Percentiles rank a stretch among this genome's conserved stretches.
Conservation (phyloP, 2,113 vertebrate genomes). For the Nesoenas mayeri region DNA sequence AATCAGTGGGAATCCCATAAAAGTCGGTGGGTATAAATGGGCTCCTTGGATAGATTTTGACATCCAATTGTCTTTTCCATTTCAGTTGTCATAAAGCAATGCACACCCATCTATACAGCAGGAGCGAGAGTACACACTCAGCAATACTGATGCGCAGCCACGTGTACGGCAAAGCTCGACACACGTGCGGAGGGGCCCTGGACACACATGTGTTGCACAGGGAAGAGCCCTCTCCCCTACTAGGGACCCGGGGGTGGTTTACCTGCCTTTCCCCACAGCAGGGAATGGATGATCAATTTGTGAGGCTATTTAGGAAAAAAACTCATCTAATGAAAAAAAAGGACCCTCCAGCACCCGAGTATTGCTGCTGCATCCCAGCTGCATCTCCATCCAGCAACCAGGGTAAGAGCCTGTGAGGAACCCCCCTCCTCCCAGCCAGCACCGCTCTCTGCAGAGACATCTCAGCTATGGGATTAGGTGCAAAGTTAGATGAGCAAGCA, state of each 20-base stretch:
- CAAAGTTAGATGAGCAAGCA: constrained; percentile 41
- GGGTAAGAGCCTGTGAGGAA: not conserved
- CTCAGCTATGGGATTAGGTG: not conserved
- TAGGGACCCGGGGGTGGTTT: not conserved
- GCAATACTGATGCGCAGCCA: not conserved
- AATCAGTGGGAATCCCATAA: constrained; percentile 65
- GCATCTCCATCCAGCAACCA: not conserved
- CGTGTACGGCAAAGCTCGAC: not conserved
- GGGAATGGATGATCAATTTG: not conserved
- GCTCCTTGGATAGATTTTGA: constrained; percentile 63
- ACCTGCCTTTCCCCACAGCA: not conserved
- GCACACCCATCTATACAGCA: not conserved
- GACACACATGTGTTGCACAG: not conserved
- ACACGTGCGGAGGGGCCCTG: not conserved
- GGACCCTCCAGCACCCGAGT: not conserved
- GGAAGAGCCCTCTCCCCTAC: not conserved
- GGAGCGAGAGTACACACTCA: not conserved
- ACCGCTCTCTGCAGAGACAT: not conserved
- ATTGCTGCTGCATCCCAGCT: not conserved
- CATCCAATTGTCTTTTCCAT: constrained; percentile 72
- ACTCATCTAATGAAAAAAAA: not conserved
- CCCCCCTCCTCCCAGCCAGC: not conserved
- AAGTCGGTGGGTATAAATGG: constrained; percentile 46
- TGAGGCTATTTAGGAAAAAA: not conserved
- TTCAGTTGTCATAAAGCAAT: constrained; percentile 18